Conservation (phyloP, 2,797 vertebrate species). For the Gouania willdenowi region DNA sequence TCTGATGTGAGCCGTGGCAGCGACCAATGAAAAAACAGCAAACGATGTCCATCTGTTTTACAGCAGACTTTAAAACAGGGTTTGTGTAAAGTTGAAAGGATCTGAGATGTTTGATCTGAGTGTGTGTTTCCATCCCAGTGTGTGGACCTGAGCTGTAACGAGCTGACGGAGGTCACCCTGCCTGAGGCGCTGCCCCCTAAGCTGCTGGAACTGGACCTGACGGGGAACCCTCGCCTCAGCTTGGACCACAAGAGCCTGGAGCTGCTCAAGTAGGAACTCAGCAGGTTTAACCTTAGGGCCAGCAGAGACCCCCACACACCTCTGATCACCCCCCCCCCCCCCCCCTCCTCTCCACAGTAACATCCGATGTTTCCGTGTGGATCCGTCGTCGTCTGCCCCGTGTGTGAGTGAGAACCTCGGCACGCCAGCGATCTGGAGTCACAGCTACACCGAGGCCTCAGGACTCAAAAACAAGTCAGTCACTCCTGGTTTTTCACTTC, state of each 20-base stretch:
- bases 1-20: no score
- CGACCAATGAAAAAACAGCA: no score
- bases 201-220: conserved; percentile 93
- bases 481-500: background rate
- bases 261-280: conserved; percentile 85
- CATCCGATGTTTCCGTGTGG: conserved; percentile 93
- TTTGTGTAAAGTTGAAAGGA: no score
- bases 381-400: conserved; percentile 80
- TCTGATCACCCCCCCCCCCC: no score
- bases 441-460: conserved; percentile 92
- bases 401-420: conserved; percentile 81
- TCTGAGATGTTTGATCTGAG: no score
- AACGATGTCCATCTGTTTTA: no score
- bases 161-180: conserved; percentile 86
- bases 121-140: conserved; percentile 71
- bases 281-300: background rate
- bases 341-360: conserved; percentile 71
- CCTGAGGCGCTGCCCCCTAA: conserved; percentile 90
- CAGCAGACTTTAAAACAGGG: no score
- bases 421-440: conserved; percentile 92
- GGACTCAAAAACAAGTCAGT: conserved; percentile 94
- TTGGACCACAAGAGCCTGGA: conserved; percentile 94
- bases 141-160: conserved; percentile 96
- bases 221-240: conserved; percentile 88
- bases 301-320: background rate